Percentiles rank a stretch among this genome's conserved stretches.
Evolutionary conservation across 2,797 vertebrate species (phyloP).

Genomic region (Aphelocoma californica): DNA sequence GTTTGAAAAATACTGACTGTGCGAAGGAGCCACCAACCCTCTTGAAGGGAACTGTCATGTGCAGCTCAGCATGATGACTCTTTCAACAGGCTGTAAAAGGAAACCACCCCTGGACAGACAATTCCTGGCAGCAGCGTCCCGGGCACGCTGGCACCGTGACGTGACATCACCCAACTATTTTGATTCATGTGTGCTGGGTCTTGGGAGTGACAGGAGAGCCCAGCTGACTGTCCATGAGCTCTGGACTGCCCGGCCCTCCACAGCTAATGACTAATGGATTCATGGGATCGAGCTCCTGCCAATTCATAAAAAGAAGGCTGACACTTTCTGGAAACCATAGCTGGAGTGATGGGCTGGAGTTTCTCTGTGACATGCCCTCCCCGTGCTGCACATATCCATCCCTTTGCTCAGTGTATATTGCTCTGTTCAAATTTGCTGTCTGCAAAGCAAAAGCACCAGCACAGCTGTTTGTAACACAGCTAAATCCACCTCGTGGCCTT

Average conservation of each 20-base stretch:
- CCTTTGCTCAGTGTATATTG: background rate
- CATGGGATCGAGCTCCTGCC: background rate
- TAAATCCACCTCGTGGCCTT: background rate
- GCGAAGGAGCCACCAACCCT: slow-evolving; percentile 36
- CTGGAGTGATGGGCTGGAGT: background rate
- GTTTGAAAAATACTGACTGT: slow-evolving; percentile 38
- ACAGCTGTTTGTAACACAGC: background rate
- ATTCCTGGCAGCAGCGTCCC: slow-evolving; percentile 75
- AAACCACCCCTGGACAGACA: slow-evolving; percentile 79
- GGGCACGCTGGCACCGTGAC: slow-evolving; percentile 64
- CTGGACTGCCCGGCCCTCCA: rapidly evolving
- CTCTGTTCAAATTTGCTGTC: background rate
- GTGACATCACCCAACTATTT: slow-evolving; percentile 83
- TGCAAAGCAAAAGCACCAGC: background rate
- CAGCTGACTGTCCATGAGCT: slow-evolving; percentile 28
- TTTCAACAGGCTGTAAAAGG: slow-evolving; percentile 91
- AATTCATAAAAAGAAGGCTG: slow-evolving; percentile 18
- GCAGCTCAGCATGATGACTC: slow-evolving; percentile 72
- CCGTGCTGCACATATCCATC: rapidly evolving
- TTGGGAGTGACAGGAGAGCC: slow-evolving; percentile 10
- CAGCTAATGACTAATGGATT: background rate
- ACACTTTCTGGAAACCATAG: background rate
- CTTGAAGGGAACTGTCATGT: slow-evolving; percentile 85
- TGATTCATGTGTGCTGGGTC: slow-evolving; percentile 70
- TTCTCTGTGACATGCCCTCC: background rate